Evolutionary conservation across 1,140 invertebrate species (phyloP).

Genomic region (Platyscapa corneri): DNA sequence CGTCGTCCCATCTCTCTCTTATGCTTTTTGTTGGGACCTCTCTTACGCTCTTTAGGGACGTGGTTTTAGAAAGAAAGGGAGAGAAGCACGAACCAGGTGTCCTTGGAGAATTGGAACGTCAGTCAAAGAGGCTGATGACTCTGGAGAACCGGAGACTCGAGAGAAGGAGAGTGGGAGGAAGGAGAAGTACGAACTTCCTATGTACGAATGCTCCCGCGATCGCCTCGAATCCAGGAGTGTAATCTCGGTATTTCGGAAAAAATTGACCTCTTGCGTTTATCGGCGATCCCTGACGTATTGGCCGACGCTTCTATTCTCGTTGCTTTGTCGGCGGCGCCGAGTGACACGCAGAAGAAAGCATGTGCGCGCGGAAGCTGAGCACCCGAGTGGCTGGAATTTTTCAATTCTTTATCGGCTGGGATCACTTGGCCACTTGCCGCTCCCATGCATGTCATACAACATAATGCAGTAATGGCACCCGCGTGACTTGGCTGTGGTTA

Average conservation of each 20-base stretch:
- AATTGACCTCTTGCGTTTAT: constrained; percentile 30
- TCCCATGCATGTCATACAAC: not conserved
- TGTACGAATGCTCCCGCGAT: constrained; percentile 36
- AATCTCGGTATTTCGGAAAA: constrained; percentile 36
- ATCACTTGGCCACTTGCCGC: constrained; percentile 11
- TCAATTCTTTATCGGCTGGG: constrained; percentile 25
- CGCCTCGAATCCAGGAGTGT: constrained; percentile 15
- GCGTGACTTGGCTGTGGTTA: not conserved
- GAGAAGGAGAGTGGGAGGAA: not conserved
- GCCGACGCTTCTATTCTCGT: constrained; percentile 32
- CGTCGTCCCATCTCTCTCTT: not conserved
- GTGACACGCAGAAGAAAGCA: not conserved
- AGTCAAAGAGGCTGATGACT: constrained; percentile 48
- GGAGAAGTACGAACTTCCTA: constrained; percentile 53
- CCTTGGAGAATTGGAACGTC: constrained; percentile 53
- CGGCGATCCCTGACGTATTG: constrained; percentile 30
- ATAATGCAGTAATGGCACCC: constrained; percentile 1
- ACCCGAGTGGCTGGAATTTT: constrained; percentile 39
- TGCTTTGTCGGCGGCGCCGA: not conserved
- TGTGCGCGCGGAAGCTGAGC: not conserved
- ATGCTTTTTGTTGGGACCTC: constrained; percentile 21
- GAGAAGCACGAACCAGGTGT: constrained; percentile 33
- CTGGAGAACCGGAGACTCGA: not conserved
- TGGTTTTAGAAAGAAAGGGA: not conserved
- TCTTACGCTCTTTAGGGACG: constrained; percentile 4